phyloP scores from a whole-genome alignment of 1,140 invertebrate genomes.

The Parasteatoda tepidariorum region DNA sequence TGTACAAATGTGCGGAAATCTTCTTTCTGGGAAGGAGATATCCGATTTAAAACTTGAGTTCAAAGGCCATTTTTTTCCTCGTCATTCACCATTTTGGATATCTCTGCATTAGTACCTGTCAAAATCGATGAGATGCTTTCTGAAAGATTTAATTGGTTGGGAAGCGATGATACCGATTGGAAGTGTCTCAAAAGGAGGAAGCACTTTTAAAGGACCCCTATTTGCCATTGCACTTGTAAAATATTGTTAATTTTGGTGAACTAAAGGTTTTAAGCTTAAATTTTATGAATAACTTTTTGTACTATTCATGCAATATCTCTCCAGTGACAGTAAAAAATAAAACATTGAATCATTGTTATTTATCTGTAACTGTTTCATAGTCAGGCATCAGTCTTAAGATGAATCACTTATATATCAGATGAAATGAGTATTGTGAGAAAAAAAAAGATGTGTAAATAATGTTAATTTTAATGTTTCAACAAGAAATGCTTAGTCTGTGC shows the following conservation, averaged over 20 bases:
- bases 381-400: neutral
- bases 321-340: neutral
- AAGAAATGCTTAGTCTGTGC: neutral
- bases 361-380: neutral
- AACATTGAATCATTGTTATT: constrained; percentile 7
- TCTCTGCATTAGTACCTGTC: constrained; percentile 32
- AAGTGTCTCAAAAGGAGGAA: too few relatives aligned
- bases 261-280: constrained; percentile 49
- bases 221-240: constrained; percentile 42
- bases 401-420: constrained; percentile 1
- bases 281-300: constrained; percentile 51
- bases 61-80: too few relatives aligned
- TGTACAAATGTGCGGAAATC: constrained; percentile 9
- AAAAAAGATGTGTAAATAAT: neutral
- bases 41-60: too few relatives aligned
- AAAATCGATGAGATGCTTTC: too few relatives aligned
- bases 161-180: too few relatives aligned
- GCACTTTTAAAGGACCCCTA: constrained; percentile 17
- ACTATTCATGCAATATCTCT: constrained; percentile 26
- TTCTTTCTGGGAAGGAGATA: too few relatives aligned
- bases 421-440: neutral
- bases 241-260: constrained; percentile 33
- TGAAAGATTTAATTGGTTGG: too few relatives aligned
- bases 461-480: neutral
- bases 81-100: constrained; percentile 26